Percentiles rank a stretch among this genome's conserved stretches.
These are phyloP conservation scores for Pygmarrhopalites habei DNA, from an alignment of 1,140 invertebrate species.

Conservation along the genomic window DNA sequence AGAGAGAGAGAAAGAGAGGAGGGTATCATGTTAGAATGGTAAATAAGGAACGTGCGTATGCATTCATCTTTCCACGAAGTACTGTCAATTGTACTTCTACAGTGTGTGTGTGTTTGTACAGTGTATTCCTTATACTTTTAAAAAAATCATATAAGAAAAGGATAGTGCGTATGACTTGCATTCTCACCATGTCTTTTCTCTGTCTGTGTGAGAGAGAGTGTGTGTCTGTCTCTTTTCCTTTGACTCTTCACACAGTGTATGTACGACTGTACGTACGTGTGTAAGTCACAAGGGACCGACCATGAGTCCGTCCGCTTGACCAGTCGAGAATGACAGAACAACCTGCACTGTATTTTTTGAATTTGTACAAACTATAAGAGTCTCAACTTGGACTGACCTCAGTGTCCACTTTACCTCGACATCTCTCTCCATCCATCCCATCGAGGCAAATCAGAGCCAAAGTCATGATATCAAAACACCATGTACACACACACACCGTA, in stretches of 20 bases:
- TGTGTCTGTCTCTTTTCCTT: too few relatives aligned
- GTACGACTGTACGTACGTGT: too few relatives aligned
- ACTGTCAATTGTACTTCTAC: too few relatives aligned
- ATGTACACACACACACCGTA: not conserved
- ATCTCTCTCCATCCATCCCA: not conserved
- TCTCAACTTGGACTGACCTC: conserved; percentile 14
- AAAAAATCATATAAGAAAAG: not conserved
- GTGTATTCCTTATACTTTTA: too few relatives aligned
- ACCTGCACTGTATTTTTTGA: conserved; percentile 15
- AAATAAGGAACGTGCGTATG: conserved; percentile 2
- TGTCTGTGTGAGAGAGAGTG: too few relatives aligned
- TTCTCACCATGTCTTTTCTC: too few relatives aligned
- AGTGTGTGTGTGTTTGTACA: too few relatives aligned
- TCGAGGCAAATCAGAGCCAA: conserved; percentile 1
- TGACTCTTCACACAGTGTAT: too few relatives aligned
- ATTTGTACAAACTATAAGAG: not conserved
- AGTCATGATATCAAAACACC: not conserved
- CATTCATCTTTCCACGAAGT: too few relatives aligned
- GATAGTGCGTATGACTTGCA: not conserved
- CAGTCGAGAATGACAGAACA: conserved; percentile 24
- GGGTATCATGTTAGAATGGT: too few relatives aligned
- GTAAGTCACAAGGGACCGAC: not conserved
- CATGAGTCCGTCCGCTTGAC: conserved; percentile 20
- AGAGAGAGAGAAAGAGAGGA: too few relatives aligned
- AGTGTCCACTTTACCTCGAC: conserved; percentile 23